Evolutionary conservation across 92 coral and sea anemone genomes (phyloP).

Genomic region (Pocillopora grandis): DNA sequence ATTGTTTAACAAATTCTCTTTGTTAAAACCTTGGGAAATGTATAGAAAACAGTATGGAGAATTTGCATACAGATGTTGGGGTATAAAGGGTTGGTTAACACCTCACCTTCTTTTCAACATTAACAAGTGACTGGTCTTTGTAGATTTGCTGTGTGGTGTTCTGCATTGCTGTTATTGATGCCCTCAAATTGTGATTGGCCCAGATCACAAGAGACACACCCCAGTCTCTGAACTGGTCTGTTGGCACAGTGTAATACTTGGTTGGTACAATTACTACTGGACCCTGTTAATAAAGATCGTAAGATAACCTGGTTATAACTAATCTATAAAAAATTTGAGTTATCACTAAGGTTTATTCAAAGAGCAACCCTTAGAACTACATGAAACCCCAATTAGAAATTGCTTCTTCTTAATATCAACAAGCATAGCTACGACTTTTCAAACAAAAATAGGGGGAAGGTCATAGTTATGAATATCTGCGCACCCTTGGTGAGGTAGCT

Average conservation of each 20-base stretch:
- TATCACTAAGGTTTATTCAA: not conserved
- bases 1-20: too few species aligned
- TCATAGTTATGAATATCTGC: too few species aligned
- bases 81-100: too few species aligned
- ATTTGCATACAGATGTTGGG: too few species aligned
- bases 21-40: too few species aligned
- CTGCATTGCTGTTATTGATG: constrained; percentile 90
- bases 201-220: constrained; percentile 93
- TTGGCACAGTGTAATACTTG: constrained; percentile 94
- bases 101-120: constrained; percentile 90
- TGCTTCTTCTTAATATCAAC: too few species aligned
- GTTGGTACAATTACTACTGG: constrained; percentile 98
- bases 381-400: too few species aligned
- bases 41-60: too few species aligned
- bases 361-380: too few species aligned
- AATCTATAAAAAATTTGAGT: not conserved
- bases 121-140: constrained; percentile 92
- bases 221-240: constrained; percentile 91
- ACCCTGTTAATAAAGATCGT: constrained; percentile 57
- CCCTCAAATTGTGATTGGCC: constrained; percentile 99
- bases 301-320: not conserved
- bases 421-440: too few species aligned
- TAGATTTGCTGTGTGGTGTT: constrained; percentile 89
- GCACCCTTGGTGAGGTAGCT: too few species aligned
- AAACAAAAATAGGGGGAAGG: too few species aligned